Evolutionary conservation across 2,113 vertebrate genomes (phyloP).

Genomic region (Tricholaema leucomelas): DNA sequence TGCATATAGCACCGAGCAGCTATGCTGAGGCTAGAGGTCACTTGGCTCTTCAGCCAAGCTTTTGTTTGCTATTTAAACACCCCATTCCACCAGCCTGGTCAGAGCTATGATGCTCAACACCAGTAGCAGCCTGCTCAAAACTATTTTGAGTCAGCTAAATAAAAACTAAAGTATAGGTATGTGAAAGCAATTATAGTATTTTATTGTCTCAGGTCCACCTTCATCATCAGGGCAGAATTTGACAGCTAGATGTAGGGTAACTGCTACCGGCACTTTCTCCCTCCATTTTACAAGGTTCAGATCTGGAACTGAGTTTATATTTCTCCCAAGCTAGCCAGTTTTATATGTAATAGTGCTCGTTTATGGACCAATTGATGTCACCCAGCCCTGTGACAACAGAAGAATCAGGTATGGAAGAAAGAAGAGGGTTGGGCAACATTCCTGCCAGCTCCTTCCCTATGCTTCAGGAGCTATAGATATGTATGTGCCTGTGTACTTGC

Average conservation of each 20-base stretch:
- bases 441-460: background rate
- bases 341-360: background rate
- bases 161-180: background rate
- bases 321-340: background rate
- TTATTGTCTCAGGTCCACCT: background rate
- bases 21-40: background rate
- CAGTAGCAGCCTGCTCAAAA: background rate
- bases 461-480: background rate
- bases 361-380: background rate
- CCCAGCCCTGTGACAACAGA: background rate
- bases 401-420: background rate
- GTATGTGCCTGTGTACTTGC: background rate
- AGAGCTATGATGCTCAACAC: background rate
- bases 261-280: background rate
- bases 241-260: background rate
- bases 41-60: background rate
- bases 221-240: background rate
- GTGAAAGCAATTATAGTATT: background rate
- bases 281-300: background rate
- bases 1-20: background rate
- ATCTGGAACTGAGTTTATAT: background rate
- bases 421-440: background rate
- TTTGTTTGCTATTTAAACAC: background rate
- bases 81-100: background rate
- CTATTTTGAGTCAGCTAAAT: background rate